phyloP scores from a whole-genome alignment of 2,888 invertebrate genomes.

The Amphipyra tragopoginis region DNA sequence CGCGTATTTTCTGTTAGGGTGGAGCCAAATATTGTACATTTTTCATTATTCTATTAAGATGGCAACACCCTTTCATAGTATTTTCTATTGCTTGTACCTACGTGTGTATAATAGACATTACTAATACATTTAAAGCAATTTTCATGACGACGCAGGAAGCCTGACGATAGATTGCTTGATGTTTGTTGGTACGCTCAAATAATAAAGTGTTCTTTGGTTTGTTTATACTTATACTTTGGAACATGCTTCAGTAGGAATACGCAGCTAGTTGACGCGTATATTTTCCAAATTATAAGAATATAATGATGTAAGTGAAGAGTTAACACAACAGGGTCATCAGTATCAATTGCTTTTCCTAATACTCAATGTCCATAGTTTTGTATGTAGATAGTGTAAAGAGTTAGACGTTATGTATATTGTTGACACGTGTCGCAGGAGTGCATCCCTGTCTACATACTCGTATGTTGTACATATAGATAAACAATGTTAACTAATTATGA shows the following conservation, averaged over 20 bases:
- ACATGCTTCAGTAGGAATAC: no score
- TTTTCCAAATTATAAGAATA: background rate
- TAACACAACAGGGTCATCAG: conserved; percentile 2
- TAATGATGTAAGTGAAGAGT: background rate
- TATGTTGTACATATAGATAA: conserved; percentile 32
- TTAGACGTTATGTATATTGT: background rate
- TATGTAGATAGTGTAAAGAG: background rate
- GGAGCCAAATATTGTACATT: background rate
- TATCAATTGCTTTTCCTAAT: background rate
- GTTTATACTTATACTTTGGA: no score
- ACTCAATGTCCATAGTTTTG: background rate
- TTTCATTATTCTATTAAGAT: no score
- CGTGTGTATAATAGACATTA: no score
- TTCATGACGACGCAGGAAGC: no score
- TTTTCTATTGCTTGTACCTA: no score
- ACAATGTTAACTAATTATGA: conserved; percentile 5
- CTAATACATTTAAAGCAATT: no score
- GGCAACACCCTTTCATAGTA: no score
- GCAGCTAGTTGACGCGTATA: background rate
- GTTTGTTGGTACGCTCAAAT: no score
- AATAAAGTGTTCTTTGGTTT: no score
- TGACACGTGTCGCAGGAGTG: background rate
- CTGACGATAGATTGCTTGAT: no score
- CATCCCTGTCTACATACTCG: background rate
- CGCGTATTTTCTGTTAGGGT: background rate